Evolutionary conservation across 2,888 invertebrate genomes (phyloP), one percentile per base, ranked within the genome.

Genomic region (Chydorus sphaericus): DNA sequence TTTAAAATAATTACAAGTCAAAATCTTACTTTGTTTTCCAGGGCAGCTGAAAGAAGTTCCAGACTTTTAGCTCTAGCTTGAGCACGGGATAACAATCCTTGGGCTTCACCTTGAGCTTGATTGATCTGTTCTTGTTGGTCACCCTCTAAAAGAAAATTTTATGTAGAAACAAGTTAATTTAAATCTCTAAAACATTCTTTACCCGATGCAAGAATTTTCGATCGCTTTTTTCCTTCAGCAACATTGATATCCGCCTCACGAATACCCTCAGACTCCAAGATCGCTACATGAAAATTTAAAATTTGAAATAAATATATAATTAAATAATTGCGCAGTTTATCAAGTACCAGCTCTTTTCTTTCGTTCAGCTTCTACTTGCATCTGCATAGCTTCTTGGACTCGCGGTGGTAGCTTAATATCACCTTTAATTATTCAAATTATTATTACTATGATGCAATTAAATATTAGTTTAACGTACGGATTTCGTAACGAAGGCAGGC

Each of bases 291-390:
- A n/a, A n/a, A n/a, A n/a, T n/a, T n/a, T n/a, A n/a, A n/a, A n/a
- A n/a, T n/a, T n/a, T n/a, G n/a, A n/a, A n/a, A n/a, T n/a, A n/a
- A n/a, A n/a, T n/a, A n/a, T n/a, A n/a, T n/a, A n/a, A n/a, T n/a
- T n/a, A n/a, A n/a, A n/a, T n/a, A n/a, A n/a, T n/a, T n/a, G n/a
- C n/a, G n/a, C n/a, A n/a, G n/a, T n/a, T n/a, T n/a, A n/a, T n/a
- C n/a, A n/a, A n/a, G n/a, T n/a, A n/a, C n/a, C 86, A 0, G 98
- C 98, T 61, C 98, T 76, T 69, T 99, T 99, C 66, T 85, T 83
- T 55, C 98, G 74, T 70, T 99, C 98, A 0, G 98, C 98, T 72
- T 98, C 97, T 1, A 99, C 98, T 75, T 98, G 98, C 94, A 97
- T 96, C 71, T 98, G 98, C 98, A 98, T 99, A 0, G 98, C 98